Conservation (phyloP, 2,888 invertebrate genomes). For the Galeopsomyia nigrocyanea region DNA sequence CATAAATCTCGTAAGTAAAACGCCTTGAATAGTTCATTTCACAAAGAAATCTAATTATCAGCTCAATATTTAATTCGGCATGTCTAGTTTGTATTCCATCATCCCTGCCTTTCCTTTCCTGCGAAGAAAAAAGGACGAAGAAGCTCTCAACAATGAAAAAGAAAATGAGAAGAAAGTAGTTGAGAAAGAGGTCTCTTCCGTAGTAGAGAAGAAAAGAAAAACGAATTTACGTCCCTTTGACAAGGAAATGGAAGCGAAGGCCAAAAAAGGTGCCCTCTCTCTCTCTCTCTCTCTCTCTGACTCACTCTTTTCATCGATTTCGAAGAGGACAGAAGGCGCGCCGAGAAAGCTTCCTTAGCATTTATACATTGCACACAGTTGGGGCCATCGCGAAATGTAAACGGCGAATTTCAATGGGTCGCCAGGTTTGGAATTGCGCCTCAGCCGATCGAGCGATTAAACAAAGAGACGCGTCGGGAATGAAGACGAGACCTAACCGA, state of each 20-base stretch:
- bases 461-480: slow-evolving; percentile 31
- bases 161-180: too few species aligned
- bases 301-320: slow-evolving; percentile 12
- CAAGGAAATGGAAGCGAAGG: slow-evolving; percentile 8
- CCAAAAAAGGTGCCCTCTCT: background rate
- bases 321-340: background rate
- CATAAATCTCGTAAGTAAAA: too few species aligned
- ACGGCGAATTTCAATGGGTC: slow-evolving; percentile 24
- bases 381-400: background rate
- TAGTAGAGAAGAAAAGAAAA: slow-evolving; percentile 6
- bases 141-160: too few species aligned
- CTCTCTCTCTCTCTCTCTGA: slow-evolving; percentile 5
- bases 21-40: too few species aligned
- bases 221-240: slow-evolving; percentile 25
- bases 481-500: slow-evolving; percentile 8
- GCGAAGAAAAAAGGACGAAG: too few species aligned
- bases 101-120: too few species aligned
- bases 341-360: slow-evolving; percentile 10
- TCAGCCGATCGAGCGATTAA: slow-evolving; percentile 36
- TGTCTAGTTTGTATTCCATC: too few species aligned
- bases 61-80: too few species aligned
- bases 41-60: too few species aligned
- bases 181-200: background rate
- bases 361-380: slow-evolving; percentile 11
- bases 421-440: slow-evolving; percentile 31